phyloP scores from a whole-genome alignment of 2,113 vertebrate genomes.

The Gopherus evgoodei region DNA sequence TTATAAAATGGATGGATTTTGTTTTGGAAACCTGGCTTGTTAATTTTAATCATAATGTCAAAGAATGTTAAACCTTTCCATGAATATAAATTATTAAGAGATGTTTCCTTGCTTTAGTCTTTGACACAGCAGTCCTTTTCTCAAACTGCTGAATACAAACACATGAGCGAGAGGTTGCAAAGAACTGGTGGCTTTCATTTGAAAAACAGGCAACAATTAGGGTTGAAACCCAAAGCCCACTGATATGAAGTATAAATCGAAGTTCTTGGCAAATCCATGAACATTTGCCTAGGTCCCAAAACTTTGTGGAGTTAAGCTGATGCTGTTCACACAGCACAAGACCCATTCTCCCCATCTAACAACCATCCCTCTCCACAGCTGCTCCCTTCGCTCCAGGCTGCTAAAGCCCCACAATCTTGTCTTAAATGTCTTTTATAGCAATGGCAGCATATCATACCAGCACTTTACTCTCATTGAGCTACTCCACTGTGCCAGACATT shows the following conservation, averaged over 20 bases:
- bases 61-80: neutral
- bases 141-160: neutral
- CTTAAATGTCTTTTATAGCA: fast-evolving
- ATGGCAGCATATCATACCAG: fast-evolving
- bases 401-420: neutral
- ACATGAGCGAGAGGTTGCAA: neutral
- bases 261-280: neutral
- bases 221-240: no score
- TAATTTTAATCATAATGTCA: neutral
- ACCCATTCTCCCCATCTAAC: no score
- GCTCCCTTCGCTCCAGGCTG: neutral
- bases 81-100: neutral
- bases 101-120: neutral
- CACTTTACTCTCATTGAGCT: neutral
- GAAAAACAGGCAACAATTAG: neutral
- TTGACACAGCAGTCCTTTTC: no score
- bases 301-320: neutral
- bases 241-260: neutral
- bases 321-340: neutral
- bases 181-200: neutral
- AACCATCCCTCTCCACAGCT: neutral
- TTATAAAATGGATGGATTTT: neutral
- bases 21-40: neutral
- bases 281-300: neutral
- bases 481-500: neutral